Evolutionary conservation across 2,113 vertebrate species (phyloP), one percentile per base, ranked within the genome.

Genomic region (Melanerpes aurifrons): DNA sequence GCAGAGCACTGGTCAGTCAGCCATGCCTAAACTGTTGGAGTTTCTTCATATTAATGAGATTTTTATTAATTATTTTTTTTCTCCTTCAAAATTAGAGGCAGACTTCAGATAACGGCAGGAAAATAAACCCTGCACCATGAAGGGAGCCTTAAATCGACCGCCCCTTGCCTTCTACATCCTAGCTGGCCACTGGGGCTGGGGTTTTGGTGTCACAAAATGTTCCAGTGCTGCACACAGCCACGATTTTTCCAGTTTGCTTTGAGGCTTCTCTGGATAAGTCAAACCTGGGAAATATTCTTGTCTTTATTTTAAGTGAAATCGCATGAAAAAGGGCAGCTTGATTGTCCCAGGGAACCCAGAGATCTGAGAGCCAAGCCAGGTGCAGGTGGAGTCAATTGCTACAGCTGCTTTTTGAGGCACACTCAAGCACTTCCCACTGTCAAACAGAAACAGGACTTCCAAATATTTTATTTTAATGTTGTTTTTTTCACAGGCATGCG

Each of bases 301-400:
- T n/a, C 77, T 93, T 80, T 77, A 80, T 62, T 91, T 82, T 85
- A 77, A 5, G 3, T 89, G 78, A 62, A 92, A 81, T 43, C 48
- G 31, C n/a, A 15, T 74, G 54, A 71, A 92, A 86, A 29, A 73
- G 56, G 28, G 77, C 74, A 95, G 35, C 76, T 79, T 66, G 50
- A 82, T 91, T 25, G 40, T 89, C 53, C 1, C 0, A 90, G 53
- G 43, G 16, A 93, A 26, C 57, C 7, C 21, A 25, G n/a, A 67
- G 35, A 89, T 56, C 56, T 67, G 54, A 79, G 37, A 76, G 61
- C 37, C 57, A 91, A 71, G 64, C 70, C 75, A 82, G 61, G 72
- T 89, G 64, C 68, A 71, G 69, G 64, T 81, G 89, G 26, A 93
- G 71, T 82, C 82, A 64, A 71, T 80, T 89, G 71, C 92, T 93